Evolutionary conservation across 2,888 invertebrate genomes (phyloP).

Genomic region (Tolmerus cingulatus): DNA sequence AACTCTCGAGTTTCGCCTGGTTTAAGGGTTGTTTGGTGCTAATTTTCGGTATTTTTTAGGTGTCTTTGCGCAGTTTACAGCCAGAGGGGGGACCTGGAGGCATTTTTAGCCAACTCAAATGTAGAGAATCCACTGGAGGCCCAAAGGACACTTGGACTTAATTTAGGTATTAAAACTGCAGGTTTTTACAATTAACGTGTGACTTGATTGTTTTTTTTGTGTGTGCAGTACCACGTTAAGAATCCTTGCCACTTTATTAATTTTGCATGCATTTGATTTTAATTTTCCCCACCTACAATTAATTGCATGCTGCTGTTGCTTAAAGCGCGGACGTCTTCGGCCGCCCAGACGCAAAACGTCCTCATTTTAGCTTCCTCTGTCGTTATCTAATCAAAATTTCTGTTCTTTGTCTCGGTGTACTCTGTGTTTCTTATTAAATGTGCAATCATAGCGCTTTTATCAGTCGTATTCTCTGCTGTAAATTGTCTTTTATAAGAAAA

Average conservation of each 20-base stretch:
- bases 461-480: background rate
- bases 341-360: background rate
- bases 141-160: constrained; percentile 42
- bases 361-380: background rate
- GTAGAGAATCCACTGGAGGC: constrained; percentile 44
- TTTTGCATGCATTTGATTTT: background rate
- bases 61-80: constrained; percentile 43
- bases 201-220: background rate
- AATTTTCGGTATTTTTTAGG: constrained; percentile 1
- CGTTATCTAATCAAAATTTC: background rate
- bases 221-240: background rate
- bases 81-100: constrained; percentile 35
- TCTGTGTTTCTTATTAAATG: background rate
- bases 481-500: background rate
- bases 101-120: constrained; percentile 23
- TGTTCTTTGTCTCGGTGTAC: background rate
- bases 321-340: constrained; percentile 21
- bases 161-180: constrained; percentile 43
- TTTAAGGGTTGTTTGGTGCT: background rate
- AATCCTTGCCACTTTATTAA: background rate
- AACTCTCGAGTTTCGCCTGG: background rate
- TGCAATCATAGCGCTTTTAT: background rate
- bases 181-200: background rate
- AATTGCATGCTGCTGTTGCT: constrained; percentile 47
- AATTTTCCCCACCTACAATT: background rate